Percentiles rank a stretch among this genome's conserved stretches.
Conservation (phyloP, 2,797 vertebrate species). For the Phoeniculus purpureus region DNA sequence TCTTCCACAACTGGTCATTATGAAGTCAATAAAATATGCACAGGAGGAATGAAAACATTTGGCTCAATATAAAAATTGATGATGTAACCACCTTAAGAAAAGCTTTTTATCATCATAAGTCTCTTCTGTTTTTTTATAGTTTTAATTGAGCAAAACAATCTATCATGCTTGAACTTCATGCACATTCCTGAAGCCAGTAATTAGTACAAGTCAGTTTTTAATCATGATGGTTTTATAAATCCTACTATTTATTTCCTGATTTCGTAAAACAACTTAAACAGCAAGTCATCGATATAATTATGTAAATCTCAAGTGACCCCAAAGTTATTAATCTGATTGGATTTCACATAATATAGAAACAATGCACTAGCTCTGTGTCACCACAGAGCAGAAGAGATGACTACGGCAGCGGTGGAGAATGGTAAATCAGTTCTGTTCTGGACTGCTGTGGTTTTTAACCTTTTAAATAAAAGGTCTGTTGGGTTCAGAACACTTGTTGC, state of each 20-base stretch:
- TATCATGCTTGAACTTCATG: slow-evolving; percentile 31
- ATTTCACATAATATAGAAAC: neutral
- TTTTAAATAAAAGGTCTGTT: neutral
- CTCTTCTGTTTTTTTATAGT: slow-evolving; percentile 15
- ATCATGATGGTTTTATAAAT: slow-evolving; percentile 56
- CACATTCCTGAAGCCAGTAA: neutral
- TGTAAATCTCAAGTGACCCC: neutral
- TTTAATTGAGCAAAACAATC: slow-evolving; percentile 52
- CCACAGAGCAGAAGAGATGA: neutral
- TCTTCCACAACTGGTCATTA: neutral
- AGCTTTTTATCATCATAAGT: slow-evolving; percentile 49
- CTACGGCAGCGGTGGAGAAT: neutral
- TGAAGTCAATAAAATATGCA: slow-evolving; percentile 52
- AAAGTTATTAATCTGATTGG: slow-evolving; percentile 48
- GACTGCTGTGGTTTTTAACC: neutral
- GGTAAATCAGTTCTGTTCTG: neutral
- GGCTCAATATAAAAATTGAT: slow-evolving; percentile 63
- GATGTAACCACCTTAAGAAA: slow-evolving; percentile 18
- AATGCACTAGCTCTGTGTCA: neutral
- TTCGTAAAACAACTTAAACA: slow-evolving; percentile 41
- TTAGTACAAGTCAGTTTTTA: slow-evolving; percentile 58
- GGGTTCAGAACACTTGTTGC: neutral
- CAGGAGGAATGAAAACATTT: slow-evolving; percentile 31
- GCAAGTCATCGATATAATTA: slow-evolving; percentile 20
- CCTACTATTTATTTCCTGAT: slow-evolving; percentile 37